Base-by-base conservation (phyloP, 2,888 invertebrate genomes). In the Volucella inanis region DNA sequence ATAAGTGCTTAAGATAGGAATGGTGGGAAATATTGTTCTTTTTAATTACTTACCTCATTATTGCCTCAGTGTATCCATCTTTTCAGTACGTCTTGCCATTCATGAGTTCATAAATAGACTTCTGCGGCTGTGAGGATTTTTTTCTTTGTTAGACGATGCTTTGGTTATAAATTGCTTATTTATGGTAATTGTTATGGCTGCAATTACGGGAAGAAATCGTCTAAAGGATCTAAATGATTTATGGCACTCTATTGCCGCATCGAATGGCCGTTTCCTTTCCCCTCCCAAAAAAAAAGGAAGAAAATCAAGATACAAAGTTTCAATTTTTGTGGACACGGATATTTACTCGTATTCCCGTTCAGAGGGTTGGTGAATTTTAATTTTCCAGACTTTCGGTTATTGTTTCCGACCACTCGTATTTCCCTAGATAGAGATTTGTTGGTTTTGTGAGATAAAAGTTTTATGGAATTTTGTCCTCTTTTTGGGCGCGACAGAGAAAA, bases 141-240 rank as follows among this genome's bases (percentile, higher is more conserved):
- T 12, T 15, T 10, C 57, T 75, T 68, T 61, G 45, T 75, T 71
- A 75, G 71, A 67, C 65, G 71, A 84, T 78, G 72, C 52, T 47
- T 68, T 62, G 80, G 68, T 72, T 77, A 77, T 68, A 68, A 72
- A 77, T 81, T 54, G 85, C 68, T 81, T 81, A 81, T 85, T 85
- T 85, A 85, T 85, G 85, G 77, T 85, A 85, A 85, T 85, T 81
- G 81, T 76, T 72, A 67, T 76, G 67, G 72, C 62, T 52, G 76
- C 43, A 81, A 76, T 76, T 80, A 67, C 55, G 84, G 71, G 62
- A 61, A 80, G 71, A 57, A 81, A 81, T 85, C 72, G 85, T 65
- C 81, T 47, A 8, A 67, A 81, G 75, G 81, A 81, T 81, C 77
- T 74, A 59, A 77, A 76, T 85, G 85, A 85, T 85, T 85, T 85